A percentile compares a stretch with the other conserved stretches of the same genome.
Conservation (phyloP, 2,113 vertebrate species). For the Halichoerus grypus region DNA sequence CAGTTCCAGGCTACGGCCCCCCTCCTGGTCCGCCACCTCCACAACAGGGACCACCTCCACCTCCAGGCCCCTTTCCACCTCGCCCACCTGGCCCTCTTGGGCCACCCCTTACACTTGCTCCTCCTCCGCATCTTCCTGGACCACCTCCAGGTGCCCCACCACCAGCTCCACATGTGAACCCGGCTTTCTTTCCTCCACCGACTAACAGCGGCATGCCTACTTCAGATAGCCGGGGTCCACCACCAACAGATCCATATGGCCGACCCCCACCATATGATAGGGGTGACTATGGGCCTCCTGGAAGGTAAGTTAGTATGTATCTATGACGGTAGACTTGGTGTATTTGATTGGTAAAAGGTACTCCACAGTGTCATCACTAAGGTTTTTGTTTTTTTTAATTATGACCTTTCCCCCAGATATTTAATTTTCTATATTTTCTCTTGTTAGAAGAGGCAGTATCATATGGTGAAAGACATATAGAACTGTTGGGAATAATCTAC, state of each 20-base stretch:
- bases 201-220: conserved; percentile 96
- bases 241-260: conserved; percentile 96
- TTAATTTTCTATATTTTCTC: conserved; percentile 6
- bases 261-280: conserved; percentile 97
- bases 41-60: conserved; percentile 96
- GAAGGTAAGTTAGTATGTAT: conserved; percentile 90
- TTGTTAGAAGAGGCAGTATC: neutral
- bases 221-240: conserved; percentile 96
- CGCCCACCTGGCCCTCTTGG: conserved; percentile 96
- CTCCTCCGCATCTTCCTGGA: conserved; percentile 97
- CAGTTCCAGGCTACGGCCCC: conserved; percentile 95
- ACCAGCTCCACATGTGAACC: conserved; percentile 98
- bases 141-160: conserved; percentile 98
- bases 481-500: neutral
- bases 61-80: conserved; percentile 96
- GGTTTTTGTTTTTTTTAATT: neutral
- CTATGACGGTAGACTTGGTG: neutral
- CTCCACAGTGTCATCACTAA: neutral
- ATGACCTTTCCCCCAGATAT: neutral
- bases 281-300: conserved; percentile 97
- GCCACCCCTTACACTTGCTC: conserved; percentile 96
- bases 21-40: conserved; percentile 97
- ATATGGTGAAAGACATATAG: neutral
- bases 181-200: conserved; percentile 98
- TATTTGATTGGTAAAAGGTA: conserved; percentile 41